Conservation (phyloP, 2,113 vertebrate genomes). For the Saccopteryx leptura region DNA sequence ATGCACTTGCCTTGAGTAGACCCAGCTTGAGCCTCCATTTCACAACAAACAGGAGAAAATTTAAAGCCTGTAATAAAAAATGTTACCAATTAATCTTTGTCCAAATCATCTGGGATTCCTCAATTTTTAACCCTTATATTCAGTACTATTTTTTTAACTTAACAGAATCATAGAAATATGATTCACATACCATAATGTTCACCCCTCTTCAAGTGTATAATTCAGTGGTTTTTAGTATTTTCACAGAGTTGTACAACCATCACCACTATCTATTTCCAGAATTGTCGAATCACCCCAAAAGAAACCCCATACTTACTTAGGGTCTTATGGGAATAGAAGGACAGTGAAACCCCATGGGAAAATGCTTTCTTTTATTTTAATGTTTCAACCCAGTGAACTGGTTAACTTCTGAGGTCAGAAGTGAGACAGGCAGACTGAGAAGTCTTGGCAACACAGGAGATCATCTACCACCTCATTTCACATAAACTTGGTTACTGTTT, state of each 20-base stretch:
- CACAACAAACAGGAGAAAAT: slow-evolving; percentile 84
- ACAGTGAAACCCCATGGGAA: background rate
- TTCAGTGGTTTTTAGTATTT: slow-evolving; percentile 13
- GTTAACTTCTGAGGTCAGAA: background rate
- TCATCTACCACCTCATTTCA: background rate
- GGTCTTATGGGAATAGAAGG: background rate
- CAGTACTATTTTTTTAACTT: background rate
- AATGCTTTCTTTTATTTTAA: slow-evolving; percentile 13
- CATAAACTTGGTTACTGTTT: background rate
- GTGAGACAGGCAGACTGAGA: background rate
- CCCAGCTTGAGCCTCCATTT: slow-evolving; percentile 79
- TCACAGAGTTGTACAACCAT: background rate
- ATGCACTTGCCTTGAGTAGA: slow-evolving; percentile 81
- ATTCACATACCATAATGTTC: background rate
- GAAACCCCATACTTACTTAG: background rate
- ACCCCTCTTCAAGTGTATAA: background rate
- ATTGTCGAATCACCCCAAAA: background rate
- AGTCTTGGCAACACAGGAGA: background rate
- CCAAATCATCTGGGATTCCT: background rate
- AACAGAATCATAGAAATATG: slow-evolving; percentile 30
- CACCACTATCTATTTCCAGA: background rate
- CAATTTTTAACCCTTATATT: slow-evolving; percentile 11
- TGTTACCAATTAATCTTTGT: slow-evolving; percentile 59
- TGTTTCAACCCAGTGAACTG: slow-evolving; percentile 14
- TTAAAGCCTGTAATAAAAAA: slow-evolving; percentile 81